These are phyloP conservation scores for Ricordea florida DNA, from an alignment of 92 coral and sea anemone species.

Conservation along the genomic window DNA sequence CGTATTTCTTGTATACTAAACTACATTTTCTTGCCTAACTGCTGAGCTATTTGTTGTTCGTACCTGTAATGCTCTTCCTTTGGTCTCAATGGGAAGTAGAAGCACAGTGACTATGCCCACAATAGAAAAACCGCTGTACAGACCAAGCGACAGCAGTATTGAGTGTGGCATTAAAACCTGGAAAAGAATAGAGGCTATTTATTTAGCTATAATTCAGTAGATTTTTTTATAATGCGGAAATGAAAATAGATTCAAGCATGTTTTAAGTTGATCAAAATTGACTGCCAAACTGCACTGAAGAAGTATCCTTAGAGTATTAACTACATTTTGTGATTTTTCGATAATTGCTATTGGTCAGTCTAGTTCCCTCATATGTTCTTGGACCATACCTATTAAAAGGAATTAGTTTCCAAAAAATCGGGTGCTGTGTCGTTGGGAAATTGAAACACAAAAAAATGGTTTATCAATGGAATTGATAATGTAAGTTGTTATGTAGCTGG, in stretches of 20 bases:
- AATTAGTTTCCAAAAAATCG: too few species aligned
- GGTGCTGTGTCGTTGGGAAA: too few species aligned
- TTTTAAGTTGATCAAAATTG: too few species aligned
- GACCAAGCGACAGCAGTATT: slow-evolving; percentile 58
- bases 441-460: too few species aligned
- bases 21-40: too few species aligned
- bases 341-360: too few species aligned
- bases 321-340: background rate
- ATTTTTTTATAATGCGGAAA: background rate
- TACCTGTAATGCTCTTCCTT: slow-evolving; percentile 82
- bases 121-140: slow-evolving; percentile 77
- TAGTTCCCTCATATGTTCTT: too few species aligned
- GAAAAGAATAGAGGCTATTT: background rate
- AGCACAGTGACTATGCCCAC: slow-evolving; percentile 74
- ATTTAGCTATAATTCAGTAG: background rate
- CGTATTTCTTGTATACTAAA: too few species aligned
- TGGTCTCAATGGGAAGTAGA: slow-evolving; percentile 91
- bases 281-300: background rate
- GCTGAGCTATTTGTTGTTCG: background rate
- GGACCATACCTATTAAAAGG: too few species aligned
- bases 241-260: too few species aligned
- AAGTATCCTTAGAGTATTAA: background rate
- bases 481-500: too few species aligned
- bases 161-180: slow-evolving; percentile 91
- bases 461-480: too few species aligned